These are phyloP conservation scores for Coenonympha arcania DNA, from an alignment of 2,888 invertebrate genomes.

Conservation along the genomic window DNA sequence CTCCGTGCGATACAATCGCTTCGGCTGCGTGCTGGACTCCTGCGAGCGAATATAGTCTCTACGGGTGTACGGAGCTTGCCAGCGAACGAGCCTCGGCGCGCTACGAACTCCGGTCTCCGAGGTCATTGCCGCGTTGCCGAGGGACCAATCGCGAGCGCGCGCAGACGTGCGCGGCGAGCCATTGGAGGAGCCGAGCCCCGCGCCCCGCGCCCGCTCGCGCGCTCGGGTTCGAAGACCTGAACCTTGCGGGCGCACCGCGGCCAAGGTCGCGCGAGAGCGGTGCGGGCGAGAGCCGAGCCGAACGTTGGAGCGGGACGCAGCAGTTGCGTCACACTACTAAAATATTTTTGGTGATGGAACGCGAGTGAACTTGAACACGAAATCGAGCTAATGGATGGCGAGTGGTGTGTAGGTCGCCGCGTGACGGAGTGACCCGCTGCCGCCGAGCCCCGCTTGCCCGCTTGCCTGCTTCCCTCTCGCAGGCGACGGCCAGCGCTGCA, in stretches of 20 bases:
- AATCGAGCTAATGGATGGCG: slow-evolving; percentile 67
- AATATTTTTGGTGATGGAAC: slow-evolving; percentile 75
- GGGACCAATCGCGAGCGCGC: slow-evolving; percentile 70
- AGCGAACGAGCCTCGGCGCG: slow-evolving; percentile 80
- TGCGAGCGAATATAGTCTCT: slow-evolving; percentile 69
- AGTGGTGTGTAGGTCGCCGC: slow-evolving; percentile 61
- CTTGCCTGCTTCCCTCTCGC: slow-evolving; percentile 46
- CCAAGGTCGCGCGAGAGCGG: slow-evolving; percentile 79
- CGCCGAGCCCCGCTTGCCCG: slow-evolving; percentile 40
- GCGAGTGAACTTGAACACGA: slow-evolving; percentile 73
- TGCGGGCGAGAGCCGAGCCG: slow-evolving; percentile 52
- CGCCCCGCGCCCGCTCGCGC: slow-evolving; percentile 53
- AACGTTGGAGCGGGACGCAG: slow-evolving; percentile 62
- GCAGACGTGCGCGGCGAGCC: slow-evolving; percentile 58
- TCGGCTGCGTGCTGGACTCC: slow-evolving; percentile 46
- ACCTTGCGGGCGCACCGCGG: slow-evolving; percentile 91
- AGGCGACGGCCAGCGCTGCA: slow-evolving; percentile 37
- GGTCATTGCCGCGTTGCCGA: slow-evolving; percentile 83
- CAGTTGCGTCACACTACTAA: slow-evolving; percentile 72
- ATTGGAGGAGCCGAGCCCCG: slow-evolving; percentile 62
- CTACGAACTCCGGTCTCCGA: slow-evolving; percentile 86
- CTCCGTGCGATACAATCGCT: slow-evolving; percentile 71
- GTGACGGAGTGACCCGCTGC: slow-evolving; percentile 66
- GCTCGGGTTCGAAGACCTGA: slow-evolving; percentile 83
- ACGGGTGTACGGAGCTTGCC: slow-evolving; percentile 67